Conservation (phyloP, 2,797 vertebrate species). For the Martes flavigula region DNA sequence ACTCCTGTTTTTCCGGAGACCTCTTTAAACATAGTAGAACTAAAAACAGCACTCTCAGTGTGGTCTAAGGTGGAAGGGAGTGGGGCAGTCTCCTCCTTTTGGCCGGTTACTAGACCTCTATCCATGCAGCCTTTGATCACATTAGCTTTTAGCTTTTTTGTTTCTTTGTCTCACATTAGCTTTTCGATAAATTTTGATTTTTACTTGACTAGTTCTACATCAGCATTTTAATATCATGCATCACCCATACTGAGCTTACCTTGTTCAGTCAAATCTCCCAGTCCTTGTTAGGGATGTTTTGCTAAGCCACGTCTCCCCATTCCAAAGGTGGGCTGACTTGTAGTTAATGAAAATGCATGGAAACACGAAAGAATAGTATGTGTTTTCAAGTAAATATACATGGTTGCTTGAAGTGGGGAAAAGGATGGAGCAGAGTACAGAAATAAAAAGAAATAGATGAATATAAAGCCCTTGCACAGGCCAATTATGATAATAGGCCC, state of each 20-base stretch:
- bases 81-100: neutral
- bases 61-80: neutral
- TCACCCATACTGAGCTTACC: conserved; percentile 5
- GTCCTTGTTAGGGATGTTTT: neutral
- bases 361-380: conserved; percentile 30
- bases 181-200: conserved; percentile 19
- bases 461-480: neutral
- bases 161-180: neutral
- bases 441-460: conserved; percentile 27
- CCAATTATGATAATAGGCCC: neutral
- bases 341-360: conserved; percentile 15
- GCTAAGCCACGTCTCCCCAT: neutral
- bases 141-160: neutral
- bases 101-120: neutral
- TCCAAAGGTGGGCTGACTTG: neutral
- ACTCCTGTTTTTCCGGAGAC: neutral
- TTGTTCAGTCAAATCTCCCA: neutral
- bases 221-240: conserved; percentile 1
- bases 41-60: neutral
- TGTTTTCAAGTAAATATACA: conserved; percentile 45
- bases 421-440: neutral
- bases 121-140: neutral
- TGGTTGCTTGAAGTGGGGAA: neutral
- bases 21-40: neutral
- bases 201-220: conserved; percentile 15